Evolutionary conservation across 1,140 invertebrate species (phyloP), one percentile per base, ranked within the genome.

Genomic region (Calosoma granatense): DNA sequence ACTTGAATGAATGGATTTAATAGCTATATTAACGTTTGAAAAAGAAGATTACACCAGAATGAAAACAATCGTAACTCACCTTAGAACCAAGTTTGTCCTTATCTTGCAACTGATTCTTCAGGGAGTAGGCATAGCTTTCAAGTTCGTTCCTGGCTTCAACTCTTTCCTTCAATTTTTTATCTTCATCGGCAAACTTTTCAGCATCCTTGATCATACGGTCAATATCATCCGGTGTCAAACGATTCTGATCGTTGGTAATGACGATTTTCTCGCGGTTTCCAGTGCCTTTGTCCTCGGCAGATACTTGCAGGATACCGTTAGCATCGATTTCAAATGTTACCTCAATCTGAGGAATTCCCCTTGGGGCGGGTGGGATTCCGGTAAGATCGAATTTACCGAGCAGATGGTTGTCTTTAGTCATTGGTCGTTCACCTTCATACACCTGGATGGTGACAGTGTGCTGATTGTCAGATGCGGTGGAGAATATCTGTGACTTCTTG

Each of bases 401-500:
- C 54, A 94, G 76, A 76, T 99, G 95, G 74, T 99, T 99, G 71
- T 99, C 97, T 75, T 98, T 99, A 59, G 96, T 98, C 96, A 99
- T 97, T 22, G 96, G 92, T 69, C 97, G 86, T 78, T 99, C 97
- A 67, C 97, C 94, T 78, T 97, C 94, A 70, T 87, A 96, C 0
- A 97, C 92, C 75, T 98, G 94, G 71, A 99, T 99, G 36, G 95
- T 98, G 4, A 99, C 97, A 19, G 95, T 98, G 74, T 97, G 92
- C 71, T 99, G 97, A 71, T 98, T 98, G 69, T 99, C 97, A 15
- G 93, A 92, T 43, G 96, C 96, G 9, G 97, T 99, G 0, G 94
- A 97, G 84, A 99, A 99, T 64, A 99, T 95, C 71, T 99, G 96
- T 2, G 94, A 96, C 71, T 99, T 98, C 78, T 99, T 99, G n/a